These are phyloP conservation scores for Bradypodion ventrale DNA, from an alignment of 2,797 vertebrate species.

Conservation along the genomic window DNA sequence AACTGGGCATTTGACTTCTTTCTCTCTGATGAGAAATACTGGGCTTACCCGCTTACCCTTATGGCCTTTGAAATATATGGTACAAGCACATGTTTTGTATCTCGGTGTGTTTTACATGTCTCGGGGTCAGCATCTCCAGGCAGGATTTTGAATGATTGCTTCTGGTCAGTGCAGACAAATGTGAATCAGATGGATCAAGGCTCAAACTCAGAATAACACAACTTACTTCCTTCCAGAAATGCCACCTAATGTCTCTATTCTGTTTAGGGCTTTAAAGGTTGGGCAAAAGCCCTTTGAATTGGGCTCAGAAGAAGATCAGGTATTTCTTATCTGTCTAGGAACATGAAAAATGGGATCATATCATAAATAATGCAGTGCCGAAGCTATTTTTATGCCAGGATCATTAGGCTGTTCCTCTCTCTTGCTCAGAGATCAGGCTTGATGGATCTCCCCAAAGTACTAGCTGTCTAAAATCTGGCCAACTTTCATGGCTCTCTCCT, in stretches of 20 bases:
- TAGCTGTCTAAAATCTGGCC: background rate
- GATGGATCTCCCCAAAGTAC: conserved; percentile 3
- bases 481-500: background rate
- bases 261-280: background rate
- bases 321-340: background rate
- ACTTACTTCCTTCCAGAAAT: too few relatives aligned
- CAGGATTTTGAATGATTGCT: too few relatives aligned
- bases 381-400: background rate
- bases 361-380: conserved; percentile 18
- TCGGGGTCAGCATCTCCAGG: too few relatives aligned
- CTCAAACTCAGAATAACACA: too few relatives aligned
- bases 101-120: too few relatives aligned
- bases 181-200: too few relatives aligned
- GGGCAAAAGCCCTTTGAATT: background rate
- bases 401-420: background rate
- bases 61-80: too few relatives aligned
- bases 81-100: too few relatives aligned
- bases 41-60: background rate
- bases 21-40: too few relatives aligned
- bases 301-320: background rate
- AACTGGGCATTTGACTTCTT: background rate
- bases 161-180: too few relatives aligned
- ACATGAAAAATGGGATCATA: conserved; percentile 9
- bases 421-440: conserved; percentile 14
- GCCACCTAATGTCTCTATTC: too few relatives aligned